Percentiles rank a stretch among this genome's conserved stretches.
Conservation (phyloP, 2,888 invertebrate species). For the Aphodius sticticus region DNA sequence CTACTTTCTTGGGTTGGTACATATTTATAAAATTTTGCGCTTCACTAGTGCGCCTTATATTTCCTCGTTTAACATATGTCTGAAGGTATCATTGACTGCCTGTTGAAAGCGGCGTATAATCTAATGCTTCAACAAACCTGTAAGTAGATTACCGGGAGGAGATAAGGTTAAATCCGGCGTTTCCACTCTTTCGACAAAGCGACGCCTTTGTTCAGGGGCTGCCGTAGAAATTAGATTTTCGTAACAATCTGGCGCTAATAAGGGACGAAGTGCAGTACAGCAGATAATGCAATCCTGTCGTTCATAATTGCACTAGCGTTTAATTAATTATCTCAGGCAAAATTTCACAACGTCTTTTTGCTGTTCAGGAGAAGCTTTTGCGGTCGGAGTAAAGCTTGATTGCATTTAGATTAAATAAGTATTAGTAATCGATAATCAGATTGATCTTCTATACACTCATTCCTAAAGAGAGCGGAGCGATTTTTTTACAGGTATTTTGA, state of each 20-base stretch:
- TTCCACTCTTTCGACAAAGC: background rate
- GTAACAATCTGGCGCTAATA: background rate
- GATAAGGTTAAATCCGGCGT: background rate
- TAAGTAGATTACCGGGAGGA: background rate
- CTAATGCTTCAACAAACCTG: background rate
- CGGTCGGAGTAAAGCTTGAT: background rate
- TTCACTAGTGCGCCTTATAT: no score
- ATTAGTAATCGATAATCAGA: no score
- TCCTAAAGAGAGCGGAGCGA: no score
- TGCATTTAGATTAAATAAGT: no score
- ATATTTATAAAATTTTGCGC: no score
- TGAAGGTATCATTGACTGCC: background rate
- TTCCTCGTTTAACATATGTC: no score
- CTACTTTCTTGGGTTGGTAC: no score
- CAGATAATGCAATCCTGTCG: slow-evolving; percentile 4
- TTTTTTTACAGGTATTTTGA: no score
- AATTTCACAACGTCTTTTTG: background rate
- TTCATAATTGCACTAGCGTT: background rate
- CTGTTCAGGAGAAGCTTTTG: background rate
- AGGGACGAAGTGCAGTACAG: background rate
- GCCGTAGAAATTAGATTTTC: background rate
- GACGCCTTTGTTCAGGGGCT: background rate
- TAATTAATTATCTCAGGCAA: background rate
- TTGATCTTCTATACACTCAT: no score
- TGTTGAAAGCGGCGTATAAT: background rate